A percentile compares a stretch with the other conserved stretches of the same genome.
These are phyloP conservation scores for Halichondria panicea DNA, from an alignment of 37 sponge, comb jelly and placozoan genomes.

Conservation along the genomic window DNA sequence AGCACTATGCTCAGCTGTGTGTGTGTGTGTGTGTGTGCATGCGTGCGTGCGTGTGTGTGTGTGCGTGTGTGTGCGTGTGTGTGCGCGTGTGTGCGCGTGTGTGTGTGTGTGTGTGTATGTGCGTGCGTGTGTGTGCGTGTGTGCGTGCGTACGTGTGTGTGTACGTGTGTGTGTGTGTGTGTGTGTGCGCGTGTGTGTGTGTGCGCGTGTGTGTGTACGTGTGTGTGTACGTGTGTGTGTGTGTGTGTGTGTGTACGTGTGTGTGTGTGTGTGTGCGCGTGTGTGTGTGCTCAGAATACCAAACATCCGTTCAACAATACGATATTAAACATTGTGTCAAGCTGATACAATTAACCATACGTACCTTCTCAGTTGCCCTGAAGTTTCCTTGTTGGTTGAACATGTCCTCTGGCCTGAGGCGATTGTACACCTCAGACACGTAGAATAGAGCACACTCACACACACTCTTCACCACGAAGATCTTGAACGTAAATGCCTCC, in stretches of 20 bases:
- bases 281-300: too few relatives aligned
- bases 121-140: background rate
- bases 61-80: too few relatives aligned
- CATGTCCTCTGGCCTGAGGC: background rate
- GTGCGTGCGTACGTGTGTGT: background rate
- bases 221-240: background rate
- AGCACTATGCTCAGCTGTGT: slow-evolving; percentile 39
- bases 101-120: background rate
- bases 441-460: slow-evolving; percentile 38
- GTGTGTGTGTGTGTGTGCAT: background rate
- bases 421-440: slow-evolving; percentile 13
- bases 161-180: background rate
- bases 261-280: slow-evolving; percentile 13
- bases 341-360: too few relatives aligned
- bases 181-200: background rate
- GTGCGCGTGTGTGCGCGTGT: background rate
- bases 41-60: background rate
- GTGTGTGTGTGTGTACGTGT: background rate
- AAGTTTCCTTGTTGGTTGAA: slow-evolving; percentile 11
- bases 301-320: too few relatives aligned
- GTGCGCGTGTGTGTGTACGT: slow-evolving; percentile 18
- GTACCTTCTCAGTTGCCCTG: slow-evolving; percentile 4
- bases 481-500: slow-evolving; percentile 18
- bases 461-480: slow-evolving; percentile 17
- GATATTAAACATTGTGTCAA: too few relatives aligned